These are phyloP conservation scores for Lycaon pictus DNA, from an alignment of 2,113 vertebrate species.

Conservation along the genomic window DNA sequence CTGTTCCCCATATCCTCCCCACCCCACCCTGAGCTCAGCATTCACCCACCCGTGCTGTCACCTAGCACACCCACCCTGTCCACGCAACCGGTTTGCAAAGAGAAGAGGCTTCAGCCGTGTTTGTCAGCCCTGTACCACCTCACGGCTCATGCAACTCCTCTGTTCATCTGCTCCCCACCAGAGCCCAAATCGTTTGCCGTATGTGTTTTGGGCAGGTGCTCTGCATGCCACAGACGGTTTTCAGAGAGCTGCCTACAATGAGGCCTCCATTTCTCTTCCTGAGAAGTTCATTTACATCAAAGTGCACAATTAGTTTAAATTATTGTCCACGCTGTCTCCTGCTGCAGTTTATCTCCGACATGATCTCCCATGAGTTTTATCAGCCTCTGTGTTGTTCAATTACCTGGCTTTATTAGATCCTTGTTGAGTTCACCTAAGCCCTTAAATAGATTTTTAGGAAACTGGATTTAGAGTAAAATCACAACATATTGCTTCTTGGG, in stretches of 20 bases:
- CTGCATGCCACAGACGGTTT: slow-evolving; percentile 57
- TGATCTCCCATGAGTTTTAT: slow-evolving; percentile 55
- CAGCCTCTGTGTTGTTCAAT: neutral
- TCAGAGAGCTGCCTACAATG: slow-evolving; percentile 73
- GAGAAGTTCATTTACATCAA: slow-evolving; percentile 72
- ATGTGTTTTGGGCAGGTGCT: neutral
- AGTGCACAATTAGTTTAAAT: slow-evolving; percentile 67
- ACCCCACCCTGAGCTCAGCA: neutral
- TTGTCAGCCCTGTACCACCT: neutral
- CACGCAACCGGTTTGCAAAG: neutral
- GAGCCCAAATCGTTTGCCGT: neutral
- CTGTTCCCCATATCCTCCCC: neutral
- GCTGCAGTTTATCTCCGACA: slow-evolving; percentile 64
- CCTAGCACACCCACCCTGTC: neutral
- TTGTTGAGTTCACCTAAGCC: slow-evolving; percentile 72
- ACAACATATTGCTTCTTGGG: slow-evolving; percentile 69
- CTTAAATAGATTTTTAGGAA: slow-evolving; percentile 73
- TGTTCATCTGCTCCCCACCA: slow-evolving; percentile 50
- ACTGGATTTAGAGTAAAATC: slow-evolving; percentile 73
- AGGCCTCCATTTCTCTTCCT: slow-evolving; percentile 47
- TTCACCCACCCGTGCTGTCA: fast-evolving
- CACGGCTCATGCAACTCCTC: slow-evolving; percentile 40
- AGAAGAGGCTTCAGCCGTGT: neutral
- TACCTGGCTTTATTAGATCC: slow-evolving; percentile 73
- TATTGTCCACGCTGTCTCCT: slow-evolving; percentile 37